phyloP scores from a whole-genome alignment of 2,797 vertebrate species.

The Crax fasciolata region DNA sequence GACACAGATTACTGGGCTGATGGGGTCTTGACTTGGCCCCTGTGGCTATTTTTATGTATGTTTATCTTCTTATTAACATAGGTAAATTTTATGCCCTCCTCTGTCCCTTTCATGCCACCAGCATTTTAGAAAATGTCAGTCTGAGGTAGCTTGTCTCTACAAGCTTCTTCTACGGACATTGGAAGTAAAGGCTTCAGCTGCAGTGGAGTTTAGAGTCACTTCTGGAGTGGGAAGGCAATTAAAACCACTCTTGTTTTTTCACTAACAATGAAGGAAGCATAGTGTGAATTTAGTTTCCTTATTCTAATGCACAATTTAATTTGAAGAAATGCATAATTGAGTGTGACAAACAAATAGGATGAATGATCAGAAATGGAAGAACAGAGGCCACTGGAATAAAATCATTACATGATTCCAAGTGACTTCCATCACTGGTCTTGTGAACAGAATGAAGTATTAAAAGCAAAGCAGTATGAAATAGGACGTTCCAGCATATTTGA shows the following conservation, averaged over 20 bases:
- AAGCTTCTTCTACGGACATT: not conserved
- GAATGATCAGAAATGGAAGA: slow-evolving; percentile 29
- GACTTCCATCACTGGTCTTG: not conserved
- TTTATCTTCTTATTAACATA: not conserved
- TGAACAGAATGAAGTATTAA: slow-evolving; percentile 19
- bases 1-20: not conserved
- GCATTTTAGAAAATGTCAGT: not conserved
- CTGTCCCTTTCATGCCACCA: not conserved
- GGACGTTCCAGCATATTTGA: not conserved
- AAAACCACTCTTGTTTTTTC: not conserved
- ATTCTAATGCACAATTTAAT: slow-evolving; percentile 20
- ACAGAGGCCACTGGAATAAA: slow-evolving; percentile 34
- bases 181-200: not conserved
- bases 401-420: slow-evolving; percentile 13
- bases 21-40: not conserved
- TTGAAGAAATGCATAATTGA: not conserved
- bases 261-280: not conserved
- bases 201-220: not conserved
- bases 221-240: not conserved
- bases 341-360: slow-evolving; percentile 34
- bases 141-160: not conserved
- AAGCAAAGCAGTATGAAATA: slow-evolving; percentile 23
- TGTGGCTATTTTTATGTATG: not conserved
- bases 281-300: not conserved
- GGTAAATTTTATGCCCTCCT: not conserved